Percentiles rank a stretch among this genome's conserved stretches.
Conservation (phyloP, 2,888 invertebrate genomes). For the Cheilosia soror region DNA sequence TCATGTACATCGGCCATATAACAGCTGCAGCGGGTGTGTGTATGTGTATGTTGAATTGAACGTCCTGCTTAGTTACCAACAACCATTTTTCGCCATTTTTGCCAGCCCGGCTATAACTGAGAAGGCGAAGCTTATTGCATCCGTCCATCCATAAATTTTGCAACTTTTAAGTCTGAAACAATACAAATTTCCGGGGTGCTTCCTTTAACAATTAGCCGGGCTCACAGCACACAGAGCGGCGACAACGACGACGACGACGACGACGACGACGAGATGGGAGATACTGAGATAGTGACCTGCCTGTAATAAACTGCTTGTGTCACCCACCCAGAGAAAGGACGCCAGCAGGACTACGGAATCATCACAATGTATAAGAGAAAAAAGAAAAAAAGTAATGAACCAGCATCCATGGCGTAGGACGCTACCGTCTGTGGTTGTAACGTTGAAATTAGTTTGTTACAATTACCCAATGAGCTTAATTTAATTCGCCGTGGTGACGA, state of each 20-base stretch:
- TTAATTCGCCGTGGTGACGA: constrained; percentile 68
- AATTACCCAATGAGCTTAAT: constrained; percentile 73
- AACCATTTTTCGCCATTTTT: constrained; percentile 63
- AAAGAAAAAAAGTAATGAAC: constrained; percentile 37
- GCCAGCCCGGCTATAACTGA: background rate
- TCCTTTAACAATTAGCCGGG: constrained; percentile 73
- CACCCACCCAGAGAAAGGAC: constrained; percentile 20
- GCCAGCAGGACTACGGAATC: constrained; percentile 11
- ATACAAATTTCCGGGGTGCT: constrained; percentile 74
- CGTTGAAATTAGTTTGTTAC: constrained; percentile 69
- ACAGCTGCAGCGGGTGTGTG: constrained; percentile 30
- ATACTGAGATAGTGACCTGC: constrained; percentile 39
- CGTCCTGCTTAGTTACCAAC: constrained; percentile 50
- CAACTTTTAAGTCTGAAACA: constrained; percentile 74
- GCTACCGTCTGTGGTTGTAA: constrained; percentile 49
- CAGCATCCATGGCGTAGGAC: constrained; percentile 19
- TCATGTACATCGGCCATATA: constrained; percentile 36
- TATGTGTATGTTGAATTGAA: constrained; percentile 21
- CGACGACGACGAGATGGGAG: background rate
- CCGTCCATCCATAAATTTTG: constrained; percentile 75
- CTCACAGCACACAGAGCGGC: constrained; percentile 24
- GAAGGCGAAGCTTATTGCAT: constrained; percentile 67
- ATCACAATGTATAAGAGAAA: background rate
- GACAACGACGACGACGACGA: constrained; percentile 6
- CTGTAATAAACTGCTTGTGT: constrained; percentile 66